Percentiles rank a stretch among this genome's conserved stretches.
Evolutionary conservation across 1,140 invertebrate species (phyloP).

Genomic region (Holcopasites calliopsidis): DNA sequence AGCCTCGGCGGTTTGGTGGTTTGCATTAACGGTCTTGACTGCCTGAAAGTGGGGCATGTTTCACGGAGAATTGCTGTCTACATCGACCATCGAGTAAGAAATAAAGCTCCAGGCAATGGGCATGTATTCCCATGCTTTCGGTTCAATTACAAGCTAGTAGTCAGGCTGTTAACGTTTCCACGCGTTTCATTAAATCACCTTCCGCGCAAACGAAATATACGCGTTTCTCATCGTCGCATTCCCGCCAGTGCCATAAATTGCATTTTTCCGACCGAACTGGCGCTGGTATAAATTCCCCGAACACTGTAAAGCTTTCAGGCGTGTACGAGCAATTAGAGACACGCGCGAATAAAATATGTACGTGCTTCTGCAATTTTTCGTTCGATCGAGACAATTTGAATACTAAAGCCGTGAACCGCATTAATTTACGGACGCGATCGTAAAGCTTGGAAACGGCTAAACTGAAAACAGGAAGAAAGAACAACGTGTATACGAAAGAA

Average conservation of each 20-base stretch:
- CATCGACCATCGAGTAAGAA: conserved; percentile 61
- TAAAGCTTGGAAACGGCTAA: background rate
- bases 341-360: conserved; percentile 21
- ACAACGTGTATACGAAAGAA: background rate
- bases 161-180: conserved; percentile 53
- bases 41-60: conserved; percentile 57
- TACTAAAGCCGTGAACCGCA: background rate
- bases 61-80: conserved; percentile 63
- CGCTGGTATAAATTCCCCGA: conserved; percentile 5
- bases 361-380: conserved; percentile 1
- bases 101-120: conserved; percentile 57
- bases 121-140: conserved; percentile 56
- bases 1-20: conserved; percentile 58
- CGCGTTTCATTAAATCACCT: conserved; percentile 54
- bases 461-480: no score
- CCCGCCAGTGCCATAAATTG: background rate
- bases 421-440: background rate
- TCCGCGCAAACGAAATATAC: background rate
- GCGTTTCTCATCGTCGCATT: conserved; percentile 9
- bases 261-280: background rate
- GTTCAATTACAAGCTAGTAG: conserved; percentile 60
- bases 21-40: conserved; percentile 66
- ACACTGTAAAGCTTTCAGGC: conserved; percentile 1
- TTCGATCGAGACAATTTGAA: conserved; percentile 13
- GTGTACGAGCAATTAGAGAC: background rate